Evolutionary conservation across 2,888 invertebrate genomes (phyloP), one percentile per base, ranked within the genome.

Genomic region (Sarcophaga subvicina): DNA sequence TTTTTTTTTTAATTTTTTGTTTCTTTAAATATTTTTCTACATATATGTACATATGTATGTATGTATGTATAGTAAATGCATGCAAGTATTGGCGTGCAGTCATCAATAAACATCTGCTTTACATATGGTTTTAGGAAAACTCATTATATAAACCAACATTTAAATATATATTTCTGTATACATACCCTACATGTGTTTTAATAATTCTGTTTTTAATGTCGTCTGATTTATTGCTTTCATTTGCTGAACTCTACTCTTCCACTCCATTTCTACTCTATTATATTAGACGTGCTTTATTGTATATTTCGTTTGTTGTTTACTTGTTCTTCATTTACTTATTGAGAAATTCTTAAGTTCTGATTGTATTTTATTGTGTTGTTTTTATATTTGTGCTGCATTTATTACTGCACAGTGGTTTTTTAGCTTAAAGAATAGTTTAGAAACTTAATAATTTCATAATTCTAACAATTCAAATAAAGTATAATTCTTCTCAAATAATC

Each of bases 81-180:
- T 83, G 67, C 62, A 22, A 45, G 22, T 71, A 66, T 75, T 73
- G 73, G 64, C 47, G 8, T 71, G 49, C 75, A 78, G 75, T 75
- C 85, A 82, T 83, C 83, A 84, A 75, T 82, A 77, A 83, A 87
- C 87, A 87, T 87, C 85, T 85, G 85, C 83, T 83, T 60, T 71
- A 83, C 85, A 85, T 70, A 76, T 87, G 84, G 63, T 10, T 47
- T 59, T 49, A 71, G 75, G 69, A 85, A 80, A 62, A 71, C 49
- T 70, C 77, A 47, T 54, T 54, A 54, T 54, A 71, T 66, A 69
- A 49, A 63, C 4, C 1, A 10, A 67, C 2, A 67, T 45, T 67
- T 59, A 20, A 63, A n/a, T 47, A 17, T 63, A 62, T 25, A 8
- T 47, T 14, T n/a, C 0, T 73, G 22, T 22, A 22, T 66, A 60